These are phyloP conservation scores for Campylomormyrus numenius DNA, from an alignment of 2,113 vertebrate genomes.

Conservation along the genomic window DNA sequence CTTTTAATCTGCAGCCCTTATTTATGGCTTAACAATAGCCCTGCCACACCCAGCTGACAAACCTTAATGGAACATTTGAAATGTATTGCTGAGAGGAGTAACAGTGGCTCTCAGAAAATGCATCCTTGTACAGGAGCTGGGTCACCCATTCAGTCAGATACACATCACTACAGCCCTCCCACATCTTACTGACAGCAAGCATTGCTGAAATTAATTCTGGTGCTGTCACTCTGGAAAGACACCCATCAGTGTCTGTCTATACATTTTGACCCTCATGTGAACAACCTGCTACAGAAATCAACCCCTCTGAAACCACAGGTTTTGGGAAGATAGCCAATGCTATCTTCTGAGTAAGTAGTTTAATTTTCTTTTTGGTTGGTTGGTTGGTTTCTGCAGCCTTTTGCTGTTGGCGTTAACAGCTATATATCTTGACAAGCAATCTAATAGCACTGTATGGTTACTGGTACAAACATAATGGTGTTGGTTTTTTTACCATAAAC, in stretches of 20 bases:
- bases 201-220: slow-evolving; percentile 10
- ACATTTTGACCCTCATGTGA: background rate
- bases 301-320: background rate
- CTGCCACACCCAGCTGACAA: slow-evolving; percentile 38
- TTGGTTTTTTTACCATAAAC: background rate
- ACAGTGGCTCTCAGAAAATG: slow-evolving; percentile 32
- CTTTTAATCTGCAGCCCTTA: slow-evolving; percentile 32
- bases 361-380: background rate
- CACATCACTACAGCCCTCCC: background rate
- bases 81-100: slow-evolving; percentile 21
- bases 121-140: slow-evolving; percentile 7
- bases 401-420: background rate
- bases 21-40: slow-evolving; percentile 32
- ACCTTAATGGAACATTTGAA: slow-evolving; percentile 32
- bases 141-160: slow-evolving; percentile 5
- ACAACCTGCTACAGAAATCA: background rate
- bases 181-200: background rate
- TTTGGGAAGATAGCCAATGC: background rate
- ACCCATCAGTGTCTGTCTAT: background rate
- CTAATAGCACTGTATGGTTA: background rate
- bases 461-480: background rate
- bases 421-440: background rate
- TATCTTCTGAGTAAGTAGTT: background rate
- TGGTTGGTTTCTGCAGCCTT: background rate
- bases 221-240: background rate